Evolutionary conservation across 2,797 vertebrate species (phyloP).

Genomic region (Atherinosoma microstoma): DNA sequence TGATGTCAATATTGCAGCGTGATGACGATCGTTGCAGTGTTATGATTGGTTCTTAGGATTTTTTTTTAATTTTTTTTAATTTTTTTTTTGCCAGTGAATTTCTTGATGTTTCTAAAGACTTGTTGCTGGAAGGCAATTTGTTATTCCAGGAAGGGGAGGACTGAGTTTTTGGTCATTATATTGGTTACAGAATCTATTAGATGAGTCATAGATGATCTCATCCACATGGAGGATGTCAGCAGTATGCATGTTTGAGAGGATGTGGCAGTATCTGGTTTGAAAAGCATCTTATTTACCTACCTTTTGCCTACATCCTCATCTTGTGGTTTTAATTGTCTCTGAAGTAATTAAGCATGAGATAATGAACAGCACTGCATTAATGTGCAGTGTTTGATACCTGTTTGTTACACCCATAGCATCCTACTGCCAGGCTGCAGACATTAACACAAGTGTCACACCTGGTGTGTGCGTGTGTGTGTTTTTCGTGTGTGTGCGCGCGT

Average conservation of each 20-base stretch:
- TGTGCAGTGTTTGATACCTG: conserved; percentile 1
- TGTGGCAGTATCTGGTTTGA: conserved; percentile 5
- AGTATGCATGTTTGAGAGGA: conserved; percentile 20
- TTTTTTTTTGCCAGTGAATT: conserved; percentile 47
- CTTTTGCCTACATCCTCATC: neutral
- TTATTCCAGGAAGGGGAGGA: conserved; percentile 1
- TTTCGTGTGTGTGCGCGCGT: neutral
- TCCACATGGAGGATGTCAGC: conserved; percentile 49
- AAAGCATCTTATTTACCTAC: conserved; percentile 12
- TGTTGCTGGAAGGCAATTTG: conserved; percentile 69
- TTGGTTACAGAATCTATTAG: conserved; percentile 44
- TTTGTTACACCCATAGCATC: conserved; percentile 27
- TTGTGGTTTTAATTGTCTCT: conserved; percentile 5
- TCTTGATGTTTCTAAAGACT: conserved; percentile 36
- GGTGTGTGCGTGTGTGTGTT: conserved; percentile 13
- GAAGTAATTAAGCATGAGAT: conserved; percentile 23
- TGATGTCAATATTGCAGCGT: conserved; percentile 38
- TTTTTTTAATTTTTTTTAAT: conserved; percentile 9
- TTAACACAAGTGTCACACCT: conserved; percentile 54
- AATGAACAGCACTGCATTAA: conserved; percentile 3
- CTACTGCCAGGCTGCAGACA: conserved; percentile 4
- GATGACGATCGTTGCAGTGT: conserved; percentile 13
- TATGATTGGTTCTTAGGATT: conserved; percentile 47
- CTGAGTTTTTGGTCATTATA: conserved; percentile 24
- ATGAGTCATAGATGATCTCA: conserved; percentile 65